Evolutionary conservation across 2,113 vertebrate genomes (phyloP).

Genomic region (Procavia capensis): DNA sequence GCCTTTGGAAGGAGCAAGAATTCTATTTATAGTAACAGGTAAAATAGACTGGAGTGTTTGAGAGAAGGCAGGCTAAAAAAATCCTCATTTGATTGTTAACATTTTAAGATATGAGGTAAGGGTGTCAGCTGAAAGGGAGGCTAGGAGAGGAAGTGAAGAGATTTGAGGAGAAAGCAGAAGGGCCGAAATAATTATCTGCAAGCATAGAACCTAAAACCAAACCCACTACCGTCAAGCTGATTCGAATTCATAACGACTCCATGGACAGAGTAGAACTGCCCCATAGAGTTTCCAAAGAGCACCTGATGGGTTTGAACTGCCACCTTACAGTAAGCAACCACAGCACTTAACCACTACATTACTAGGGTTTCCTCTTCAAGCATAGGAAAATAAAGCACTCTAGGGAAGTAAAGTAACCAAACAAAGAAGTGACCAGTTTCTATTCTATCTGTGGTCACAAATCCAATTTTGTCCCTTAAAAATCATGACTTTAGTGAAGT

Average conservation of each 20-base stretch:
- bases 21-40: not conserved
- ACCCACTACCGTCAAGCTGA: too few relatives aligned
- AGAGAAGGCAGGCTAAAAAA: not conserved
- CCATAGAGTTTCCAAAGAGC: too few relatives aligned
- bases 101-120: not conserved
- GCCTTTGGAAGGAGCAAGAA: not conserved
- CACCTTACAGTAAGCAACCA: too few relatives aligned
- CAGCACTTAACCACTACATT: too few relatives aligned
- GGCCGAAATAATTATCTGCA: not conserved
- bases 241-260: too few relatives aligned
- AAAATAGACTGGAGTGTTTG: not conserved
- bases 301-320: too few relatives aligned
- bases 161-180: not conserved
- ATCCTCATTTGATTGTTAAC: not conserved
- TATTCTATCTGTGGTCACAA: not conserved
- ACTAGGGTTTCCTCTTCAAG: too few relatives aligned
- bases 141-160: not conserved
- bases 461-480: not conserved
- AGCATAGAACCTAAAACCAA: too few relatives aligned
- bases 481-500: not conserved
- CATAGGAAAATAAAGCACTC: rapidly evolving
- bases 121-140: not conserved
- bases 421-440: not conserved
- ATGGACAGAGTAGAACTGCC: too few relatives aligned
- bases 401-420: not conserved